phyloP scores from a whole-genome alignment of 2,113 vertebrate species.

The Hepsetus odoe region DNA sequence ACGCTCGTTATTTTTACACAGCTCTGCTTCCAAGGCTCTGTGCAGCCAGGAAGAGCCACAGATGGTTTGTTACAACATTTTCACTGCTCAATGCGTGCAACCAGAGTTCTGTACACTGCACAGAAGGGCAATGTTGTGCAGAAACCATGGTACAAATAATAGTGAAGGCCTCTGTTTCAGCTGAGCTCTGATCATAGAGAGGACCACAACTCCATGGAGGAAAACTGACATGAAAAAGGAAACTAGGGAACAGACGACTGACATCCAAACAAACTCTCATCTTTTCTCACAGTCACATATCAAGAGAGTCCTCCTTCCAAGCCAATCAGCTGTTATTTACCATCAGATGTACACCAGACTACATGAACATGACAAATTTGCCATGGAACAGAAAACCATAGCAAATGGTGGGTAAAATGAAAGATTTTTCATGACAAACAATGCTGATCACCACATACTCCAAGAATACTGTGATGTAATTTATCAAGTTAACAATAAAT shows the following conservation, averaged over 20 bases:
- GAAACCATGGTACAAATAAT: neutral
- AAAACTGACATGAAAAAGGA: neutral
- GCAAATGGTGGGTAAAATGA: no score
- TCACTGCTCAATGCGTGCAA: neutral
- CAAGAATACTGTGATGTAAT: no score
- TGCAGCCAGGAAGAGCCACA: constrained; percentile 23
- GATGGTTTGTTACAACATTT: neutral
- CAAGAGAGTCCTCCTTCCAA: neutral
- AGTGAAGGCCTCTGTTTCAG: neutral
- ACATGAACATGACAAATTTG: no score
- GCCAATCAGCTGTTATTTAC: neutral
- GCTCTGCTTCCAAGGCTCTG: constrained; percentile 1
- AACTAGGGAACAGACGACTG: neutral
- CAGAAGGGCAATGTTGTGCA: neutral
- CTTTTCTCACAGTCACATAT: neutral
- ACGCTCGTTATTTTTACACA: constrained; percentile 38
- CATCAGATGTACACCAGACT: neutral
- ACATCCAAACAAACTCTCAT: neutral
- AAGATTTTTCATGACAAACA: no score
- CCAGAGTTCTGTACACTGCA: constrained; percentile 2
- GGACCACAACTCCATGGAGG: neutral
- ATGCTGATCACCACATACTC: no score
- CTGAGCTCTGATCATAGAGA: neutral
- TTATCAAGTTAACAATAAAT: no score
- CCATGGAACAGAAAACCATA: no score